These are phyloP conservation scores for Mythimna albipuncta DNA, from an alignment of 2,888 invertebrate genomes.

Conservation along the genomic window DNA sequence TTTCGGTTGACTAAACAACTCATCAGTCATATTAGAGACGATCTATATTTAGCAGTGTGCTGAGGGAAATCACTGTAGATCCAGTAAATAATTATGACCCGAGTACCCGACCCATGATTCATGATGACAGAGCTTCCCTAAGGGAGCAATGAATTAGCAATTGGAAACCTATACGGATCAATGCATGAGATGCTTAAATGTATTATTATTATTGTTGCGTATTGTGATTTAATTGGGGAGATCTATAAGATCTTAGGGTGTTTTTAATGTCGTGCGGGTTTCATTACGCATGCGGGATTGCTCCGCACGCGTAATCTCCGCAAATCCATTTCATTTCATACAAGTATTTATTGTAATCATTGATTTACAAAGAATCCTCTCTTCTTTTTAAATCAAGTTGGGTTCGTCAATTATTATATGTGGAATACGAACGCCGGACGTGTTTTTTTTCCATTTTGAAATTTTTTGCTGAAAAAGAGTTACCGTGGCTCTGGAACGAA, in stretches of 20 bases:
- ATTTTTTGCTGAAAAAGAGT: too few relatives aligned
- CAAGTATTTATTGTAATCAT: too few relatives aligned
- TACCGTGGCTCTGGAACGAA: too few relatives aligned
- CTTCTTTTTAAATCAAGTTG: too few relatives aligned
- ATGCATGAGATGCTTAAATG: slow-evolving; percentile 18
- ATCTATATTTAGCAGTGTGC: slow-evolving; percentile 52
- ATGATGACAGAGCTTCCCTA: slow-evolving; percentile 71
- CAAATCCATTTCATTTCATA: too few relatives aligned
- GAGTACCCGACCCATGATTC: slow-evolving; percentile 70
- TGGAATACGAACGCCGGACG: too few relatives aligned
- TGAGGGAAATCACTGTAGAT: slow-evolving; percentile 61
- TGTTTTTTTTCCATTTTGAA: too few relatives aligned
- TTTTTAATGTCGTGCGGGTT: too few relatives aligned
- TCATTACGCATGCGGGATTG: too few relatives aligned
- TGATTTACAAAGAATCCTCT: too few relatives aligned
- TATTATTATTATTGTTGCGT: slow-evolving; percentile 16
- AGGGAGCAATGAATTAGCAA: slow-evolving; percentile 68
- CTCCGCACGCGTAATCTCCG: too few relatives aligned
- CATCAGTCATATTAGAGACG: slow-evolving; percentile 59
- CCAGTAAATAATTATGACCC: slow-evolving; percentile 68
- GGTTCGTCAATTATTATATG: too few relatives aligned
- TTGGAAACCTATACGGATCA: slow-evolving; percentile 51
- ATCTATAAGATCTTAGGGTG: not conserved
- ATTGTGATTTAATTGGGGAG: not conserved
- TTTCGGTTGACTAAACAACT: slow-evolving; percentile 58